Evolutionary conservation across 2,113 vertebrate species (phyloP).

Genomic region (Phrynosoma blainvillii): DNA sequence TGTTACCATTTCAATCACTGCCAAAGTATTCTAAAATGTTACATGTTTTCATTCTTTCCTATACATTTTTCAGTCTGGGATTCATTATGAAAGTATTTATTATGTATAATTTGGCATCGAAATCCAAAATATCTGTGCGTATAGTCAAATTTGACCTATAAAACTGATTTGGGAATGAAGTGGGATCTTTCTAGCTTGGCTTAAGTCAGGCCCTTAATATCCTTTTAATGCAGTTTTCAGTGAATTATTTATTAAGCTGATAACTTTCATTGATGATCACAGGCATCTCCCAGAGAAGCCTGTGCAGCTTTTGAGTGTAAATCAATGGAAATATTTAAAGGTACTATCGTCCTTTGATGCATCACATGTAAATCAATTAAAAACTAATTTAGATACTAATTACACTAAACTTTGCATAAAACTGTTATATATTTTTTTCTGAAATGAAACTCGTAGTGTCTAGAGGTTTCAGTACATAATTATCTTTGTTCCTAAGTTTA

Average conservation of each 20-base stretch:
- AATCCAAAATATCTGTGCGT: background rate
- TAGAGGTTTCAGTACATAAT: background rate
- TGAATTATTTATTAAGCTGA: slow-evolving; percentile 65
- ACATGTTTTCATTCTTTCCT: background rate
- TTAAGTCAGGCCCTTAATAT: slow-evolving; percentile 63
- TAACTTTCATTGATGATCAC: slow-evolving; percentile 51
- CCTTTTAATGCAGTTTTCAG: slow-evolving; percentile 69
- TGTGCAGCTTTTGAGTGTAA: slow-evolving; percentile 49
- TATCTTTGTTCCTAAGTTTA: background rate
- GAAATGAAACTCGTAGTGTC: background rate
- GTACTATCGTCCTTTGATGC: slow-evolving; percentile 31
- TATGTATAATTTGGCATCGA: background rate
- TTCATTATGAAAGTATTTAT: background rate
- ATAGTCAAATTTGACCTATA: background rate
- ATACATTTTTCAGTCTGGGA: background rate
- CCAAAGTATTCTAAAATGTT: background rate
- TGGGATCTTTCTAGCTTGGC: slow-evolving; percentile 45
- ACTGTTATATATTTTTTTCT: background rate
- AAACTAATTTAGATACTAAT: slow-evolving; percentile 35
- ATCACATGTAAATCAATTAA: slow-evolving; percentile 33
- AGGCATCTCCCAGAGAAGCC: slow-evolving; percentile 43
- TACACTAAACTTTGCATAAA: slow-evolving; percentile 18
- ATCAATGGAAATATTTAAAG: slow-evolving; percentile 54
- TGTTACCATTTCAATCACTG: background rate
- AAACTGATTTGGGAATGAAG: slow-evolving; percentile 14